These are phyloP conservation scores for Ctenodactylus gundi DNA, from an alignment of 2,113 vertebrate species.

Conservation along the genomic window DNA sequence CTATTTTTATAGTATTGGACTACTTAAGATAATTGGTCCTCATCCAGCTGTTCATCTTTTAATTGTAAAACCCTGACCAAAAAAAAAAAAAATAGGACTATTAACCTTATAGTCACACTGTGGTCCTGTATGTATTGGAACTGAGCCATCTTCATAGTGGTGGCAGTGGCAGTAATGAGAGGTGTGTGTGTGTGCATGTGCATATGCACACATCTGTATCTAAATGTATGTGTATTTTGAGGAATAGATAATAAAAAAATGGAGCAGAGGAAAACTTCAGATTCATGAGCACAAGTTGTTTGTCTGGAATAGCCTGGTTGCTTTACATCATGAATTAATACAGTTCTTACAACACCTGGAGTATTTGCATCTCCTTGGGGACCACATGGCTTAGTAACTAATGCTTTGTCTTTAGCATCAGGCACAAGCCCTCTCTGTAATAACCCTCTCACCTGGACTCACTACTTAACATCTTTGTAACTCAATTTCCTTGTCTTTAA, in stretches of 20 bases:
- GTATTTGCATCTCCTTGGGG: not conserved
- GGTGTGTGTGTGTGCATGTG: not conserved
- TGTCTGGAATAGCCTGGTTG: too few species aligned
- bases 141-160: not conserved
- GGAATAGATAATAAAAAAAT: not conserved
- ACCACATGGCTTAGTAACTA: not conserved
- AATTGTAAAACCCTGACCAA: not conserved
- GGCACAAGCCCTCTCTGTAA: not conserved
- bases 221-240: not conserved
- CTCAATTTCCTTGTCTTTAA: not conserved
- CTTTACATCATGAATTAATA: not conserved
- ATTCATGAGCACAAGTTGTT: not conserved
- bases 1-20: not conserved
- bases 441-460: not conserved
- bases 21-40: not conserved
- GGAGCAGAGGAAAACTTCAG: not conserved
- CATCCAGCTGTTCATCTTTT: not conserved
- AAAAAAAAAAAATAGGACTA: too few species aligned
- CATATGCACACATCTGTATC: not conserved
- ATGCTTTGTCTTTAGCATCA: not conserved
- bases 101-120: not conserved
- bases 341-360: not conserved
- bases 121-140: not conserved
- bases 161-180: rapidly evolving
- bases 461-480: not conserved